Base-by-base conservation (phyloP, 1,140 invertebrate genomes). In the Drosophila micromelanica region DNA sequence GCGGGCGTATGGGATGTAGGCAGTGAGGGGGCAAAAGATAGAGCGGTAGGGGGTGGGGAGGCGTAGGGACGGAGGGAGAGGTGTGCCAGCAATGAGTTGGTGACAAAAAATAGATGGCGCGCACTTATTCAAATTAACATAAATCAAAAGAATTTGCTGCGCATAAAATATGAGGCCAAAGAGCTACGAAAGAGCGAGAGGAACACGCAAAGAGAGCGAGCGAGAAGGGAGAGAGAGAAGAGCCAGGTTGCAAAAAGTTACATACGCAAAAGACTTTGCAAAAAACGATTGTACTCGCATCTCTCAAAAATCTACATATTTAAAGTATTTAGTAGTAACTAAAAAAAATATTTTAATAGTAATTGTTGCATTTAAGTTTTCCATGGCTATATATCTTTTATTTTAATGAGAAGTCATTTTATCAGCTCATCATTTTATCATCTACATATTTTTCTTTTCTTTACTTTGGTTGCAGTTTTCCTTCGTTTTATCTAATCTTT, bases 41-140 rank as follows among this genome's bases (percentile, higher is more conserved):
- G 32, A 30, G 59, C 3, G 40, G 23, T n/a, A 20, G n/a, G 11
- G 8, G 30, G 40, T 15, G 9, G 40, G 27, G 11, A 5, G 43
- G 6, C 5, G 5, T 12, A 7, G 32, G 20, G 32, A 0, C 5
- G 27, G 5, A 27, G 27, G 13, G 8, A 38, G 27, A 12, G 38
- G 30, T 23, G 30, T 20, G 70, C 1, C 38, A 59, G 62, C 62
- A 73, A 73, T 65, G 70, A 73, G 70, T 54, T 73, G 62, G 46
- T 52, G 72, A 64, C 60, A 74, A 77, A 81, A 81, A 77, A 70
- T 81, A 67, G 56, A 81, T 81, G 78, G 74, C 59, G 79, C 64
- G 78, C 79, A 77, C 79, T 81, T 81, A 81, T 81, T 80, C 76
- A 80, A 80, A 78, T 78, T 81, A 81, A 74, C 78, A 81, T 81